Evolutionary conservation across 2,888 invertebrate species (phyloP), one percentile per base, ranked within the genome.

Genomic region (Polydrusus tereticollis): DNA sequence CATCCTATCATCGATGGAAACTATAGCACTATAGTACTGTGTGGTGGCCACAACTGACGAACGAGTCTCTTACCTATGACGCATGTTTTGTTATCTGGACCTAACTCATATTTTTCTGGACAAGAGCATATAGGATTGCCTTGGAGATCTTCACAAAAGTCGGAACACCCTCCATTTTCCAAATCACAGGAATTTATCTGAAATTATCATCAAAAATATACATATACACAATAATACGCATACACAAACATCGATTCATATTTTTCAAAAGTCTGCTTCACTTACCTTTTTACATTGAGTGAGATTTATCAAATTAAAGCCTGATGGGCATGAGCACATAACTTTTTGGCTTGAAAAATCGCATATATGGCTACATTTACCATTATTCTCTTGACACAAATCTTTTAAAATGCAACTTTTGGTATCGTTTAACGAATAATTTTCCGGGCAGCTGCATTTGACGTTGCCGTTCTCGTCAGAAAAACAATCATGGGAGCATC

Each of bases 81-180:
- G 75, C 88, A 88, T 18, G 76, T 75, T 62, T 72, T 72, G 5
- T 75, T 64, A 38, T 74, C 82, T 5, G 78, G 73, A 0, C 82
- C 79, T 69, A 85, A 85, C 78, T 78, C 77, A 73, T 78, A 87
- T 26, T 87, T 87, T 43, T 86, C 86, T 8, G 72, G 73, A 58
- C 80, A 80, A 0, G 76, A 75, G 55, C 80, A 80, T 8, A 64
- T 60, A 1, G 66, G 58, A 21, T 36, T 41, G 26, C 69, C 73
- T 21, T 55, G 60, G 0, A 69, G 79, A 58, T 84, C 76, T 68
- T 83, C 75, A 73, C 90, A 90, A 21, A 82, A 82, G 74, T 88
- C 87, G 0, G 88, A 87, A 80, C 91, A 91, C n/a, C 89, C 89
- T 0, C 89, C 89, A 74, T 90, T 89, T 52, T 86, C 80, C 8